A percentile compares a stretch with the other conserved stretches of the same genome.
phyloP scores from a whole-genome alignment of 2,113 vertebrate species.

The Delphinus delphis region DNA sequence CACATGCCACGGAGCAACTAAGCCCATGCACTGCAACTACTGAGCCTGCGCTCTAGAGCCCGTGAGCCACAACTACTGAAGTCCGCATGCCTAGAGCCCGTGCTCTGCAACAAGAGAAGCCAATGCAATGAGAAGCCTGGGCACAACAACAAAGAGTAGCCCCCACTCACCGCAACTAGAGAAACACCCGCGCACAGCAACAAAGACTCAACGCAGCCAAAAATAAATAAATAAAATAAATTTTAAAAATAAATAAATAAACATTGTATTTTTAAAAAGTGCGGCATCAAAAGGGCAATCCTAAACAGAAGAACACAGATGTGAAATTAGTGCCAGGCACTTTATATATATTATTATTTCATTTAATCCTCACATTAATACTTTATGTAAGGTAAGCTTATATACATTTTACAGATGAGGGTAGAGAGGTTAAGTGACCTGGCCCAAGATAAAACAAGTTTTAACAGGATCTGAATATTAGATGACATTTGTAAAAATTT shows the following conservation, averaged over 20 bases:
- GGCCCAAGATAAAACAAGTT: background rate
- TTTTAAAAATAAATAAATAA: no score
- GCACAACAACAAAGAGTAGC: no score
- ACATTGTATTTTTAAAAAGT: background rate
- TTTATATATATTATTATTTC: background rate
- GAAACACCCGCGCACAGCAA: no score
- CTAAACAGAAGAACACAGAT: background rate
- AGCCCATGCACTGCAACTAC: no score
- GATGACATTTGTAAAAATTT: background rate
- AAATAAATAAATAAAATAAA: background rate
- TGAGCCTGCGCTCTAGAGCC: no score
- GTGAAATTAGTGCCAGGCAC: background rate
- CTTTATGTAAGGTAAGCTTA: background rate
- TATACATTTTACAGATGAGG: background rate
- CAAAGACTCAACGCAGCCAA: background rate
- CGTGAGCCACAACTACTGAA: no score
- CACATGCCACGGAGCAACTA: background rate
- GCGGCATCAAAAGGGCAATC: background rate
- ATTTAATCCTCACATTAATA: conserved; percentile 2
- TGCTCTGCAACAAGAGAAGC: no score
- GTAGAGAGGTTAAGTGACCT: background rate
- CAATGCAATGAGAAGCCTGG: no score
- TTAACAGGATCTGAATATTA: background rate
- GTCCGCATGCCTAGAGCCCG: no score
- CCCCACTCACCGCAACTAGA: no score